Evolutionary conservation across 1,140 invertebrate genomes (phyloP).

Genomic region (Armadillidium nasatum): DNA sequence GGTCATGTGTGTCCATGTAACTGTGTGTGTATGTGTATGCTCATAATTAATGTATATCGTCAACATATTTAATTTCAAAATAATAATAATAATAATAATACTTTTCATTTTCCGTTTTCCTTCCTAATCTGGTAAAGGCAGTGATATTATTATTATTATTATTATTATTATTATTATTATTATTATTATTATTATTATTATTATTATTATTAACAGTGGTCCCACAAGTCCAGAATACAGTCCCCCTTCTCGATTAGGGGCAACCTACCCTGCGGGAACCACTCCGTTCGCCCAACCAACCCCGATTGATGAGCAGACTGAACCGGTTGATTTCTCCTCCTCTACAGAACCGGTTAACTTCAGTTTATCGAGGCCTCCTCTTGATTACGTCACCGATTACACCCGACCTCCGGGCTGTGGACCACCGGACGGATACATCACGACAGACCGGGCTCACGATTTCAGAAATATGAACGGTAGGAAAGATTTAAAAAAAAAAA

Average conservation of each 20-base stretch:
- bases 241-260: constrained; percentile 41
- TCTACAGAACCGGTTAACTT: constrained; percentile 54
- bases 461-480: constrained; percentile 45
- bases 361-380: constrained; percentile 40
- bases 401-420: constrained; percentile 56
- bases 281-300: constrained; percentile 63
- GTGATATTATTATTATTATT: too few species aligned
- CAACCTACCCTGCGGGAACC: constrained; percentile 43
- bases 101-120: too few species aligned
- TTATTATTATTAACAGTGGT: constrained; percentile 24
- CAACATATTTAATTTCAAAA: too few species aligned
- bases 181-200: too few species aligned
- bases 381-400: constrained; percentile 42
- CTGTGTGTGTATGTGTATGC: too few species aligned
- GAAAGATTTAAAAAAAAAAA: too few species aligned
- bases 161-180: too few species aligned
- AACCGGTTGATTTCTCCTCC: constrained; percentile 64
- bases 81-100: too few species aligned
- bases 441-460: constrained; percentile 44
- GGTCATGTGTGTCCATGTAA: too few species aligned
- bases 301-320: constrained; percentile 63
- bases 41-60: too few species aligned
- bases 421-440: constrained; percentile 53
- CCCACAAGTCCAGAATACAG: constrained; percentile 45
- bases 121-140: too few species aligned